phyloP scores from a whole-genome alignment of 1,140 invertebrate species.

The Zaprionus inermis region DNA sequence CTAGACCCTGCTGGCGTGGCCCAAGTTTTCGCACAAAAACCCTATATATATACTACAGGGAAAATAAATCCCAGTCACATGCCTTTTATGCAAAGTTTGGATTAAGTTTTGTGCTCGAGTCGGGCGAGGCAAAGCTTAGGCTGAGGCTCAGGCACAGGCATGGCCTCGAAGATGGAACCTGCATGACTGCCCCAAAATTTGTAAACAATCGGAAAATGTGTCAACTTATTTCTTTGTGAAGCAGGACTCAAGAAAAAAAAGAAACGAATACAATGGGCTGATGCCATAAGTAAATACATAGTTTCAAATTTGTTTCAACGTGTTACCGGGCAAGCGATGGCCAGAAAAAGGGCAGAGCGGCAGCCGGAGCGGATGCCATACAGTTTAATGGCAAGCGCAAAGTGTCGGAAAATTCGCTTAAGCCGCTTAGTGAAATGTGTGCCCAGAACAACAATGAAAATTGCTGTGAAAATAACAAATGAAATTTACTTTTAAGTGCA shows the following conservation, averaged over 20 bases:
- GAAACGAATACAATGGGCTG: conserved; percentile 57
- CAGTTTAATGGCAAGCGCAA: conserved; percentile 13
- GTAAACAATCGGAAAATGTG: conserved; percentile 82
- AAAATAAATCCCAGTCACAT: conserved; percentile 78
- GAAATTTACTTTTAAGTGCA: conserved; percentile 65
- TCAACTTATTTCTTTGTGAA: conserved; percentile 71
- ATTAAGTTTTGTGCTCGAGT: conserved; percentile 61
- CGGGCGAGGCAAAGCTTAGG: conserved; percentile 2
- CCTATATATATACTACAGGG: conserved; percentile 40
- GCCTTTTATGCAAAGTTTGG: conserved; percentile 80
- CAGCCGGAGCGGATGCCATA: not conserved
- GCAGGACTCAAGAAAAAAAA: conserved; percentile 3
- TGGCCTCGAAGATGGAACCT: not conserved
- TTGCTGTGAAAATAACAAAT: conserved; percentile 58
- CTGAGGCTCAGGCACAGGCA: not conserved
- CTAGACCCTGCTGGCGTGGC: conserved; percentile 47
- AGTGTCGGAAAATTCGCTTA: conserved; percentile 72
- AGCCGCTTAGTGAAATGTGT: conserved; percentile 72
- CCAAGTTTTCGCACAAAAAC: conserved; percentile 45
- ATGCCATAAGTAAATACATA: conserved; percentile 79
- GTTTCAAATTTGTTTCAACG: conserved; percentile 72
- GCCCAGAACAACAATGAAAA: conserved; percentile 64
- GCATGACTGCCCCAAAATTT: conserved; percentile 71
- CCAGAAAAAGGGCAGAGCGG: not conserved
- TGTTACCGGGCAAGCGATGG: not conserved